phyloP scores from a whole-genome alignment of 2,113 vertebrate genomes.

The Pelmatolapia mariae region DNA sequence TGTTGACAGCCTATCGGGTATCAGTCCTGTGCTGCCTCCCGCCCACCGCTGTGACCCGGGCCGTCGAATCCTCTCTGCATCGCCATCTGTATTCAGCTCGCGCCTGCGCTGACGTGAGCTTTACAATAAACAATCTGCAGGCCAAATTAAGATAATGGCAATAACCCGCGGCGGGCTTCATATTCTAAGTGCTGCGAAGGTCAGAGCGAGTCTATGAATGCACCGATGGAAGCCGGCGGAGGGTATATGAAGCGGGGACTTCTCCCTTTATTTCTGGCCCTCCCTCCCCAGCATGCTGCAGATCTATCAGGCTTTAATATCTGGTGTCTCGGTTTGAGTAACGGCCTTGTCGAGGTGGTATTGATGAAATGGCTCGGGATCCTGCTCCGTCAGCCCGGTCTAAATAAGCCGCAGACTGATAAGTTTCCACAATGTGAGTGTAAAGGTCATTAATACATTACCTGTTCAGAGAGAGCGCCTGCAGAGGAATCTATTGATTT shows the following conservation, averaged over 20 bases:
- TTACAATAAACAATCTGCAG: conserved; percentile 68
- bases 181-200: conserved; percentile 78
- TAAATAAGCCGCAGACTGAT: conserved; percentile 75
- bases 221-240: neutral
- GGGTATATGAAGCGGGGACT: conserved; percentile 30
- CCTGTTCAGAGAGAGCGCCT: conserved; percentile 56
- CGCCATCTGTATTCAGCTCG: conserved; percentile 59
- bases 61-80: neutral
- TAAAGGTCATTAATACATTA: conserved; percentile 80
- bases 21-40: neutral
- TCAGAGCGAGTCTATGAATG: conserved; percentile 62
- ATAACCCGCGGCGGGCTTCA: conserved; percentile 60
- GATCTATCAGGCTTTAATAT: conserved; percentile 77
- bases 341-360: conserved; percentile 71
- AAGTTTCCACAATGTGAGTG: conserved; percentile 74
- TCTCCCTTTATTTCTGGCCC: conserved; percentile 7
- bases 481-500: conserved; percentile 69
- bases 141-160: conserved; percentile 77
- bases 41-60: neutral
- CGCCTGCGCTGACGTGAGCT: conserved; percentile 36
- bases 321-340: conserved; percentile 72
- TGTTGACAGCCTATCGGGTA: neutral
- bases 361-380: conserved; percentile 73
- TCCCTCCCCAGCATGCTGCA: conserved; percentile 13
- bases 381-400: conserved; percentile 69